phyloP scores from a whole-genome alignment of 37 sponge, comb jelly and placozoan species.

The Aplysina aerophoba region DNA sequence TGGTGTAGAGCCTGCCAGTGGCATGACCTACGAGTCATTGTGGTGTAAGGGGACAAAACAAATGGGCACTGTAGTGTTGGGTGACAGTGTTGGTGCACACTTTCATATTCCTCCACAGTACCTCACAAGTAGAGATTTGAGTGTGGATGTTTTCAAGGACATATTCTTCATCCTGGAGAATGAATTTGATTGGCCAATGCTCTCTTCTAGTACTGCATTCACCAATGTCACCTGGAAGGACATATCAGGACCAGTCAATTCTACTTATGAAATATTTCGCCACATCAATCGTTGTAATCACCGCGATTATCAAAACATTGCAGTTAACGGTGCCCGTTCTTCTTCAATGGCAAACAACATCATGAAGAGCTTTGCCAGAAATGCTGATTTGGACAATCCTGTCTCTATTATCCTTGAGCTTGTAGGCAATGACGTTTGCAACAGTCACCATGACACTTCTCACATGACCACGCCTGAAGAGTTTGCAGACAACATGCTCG shows the following conservation, averaged over 20 bases:
- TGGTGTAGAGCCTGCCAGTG: slow-evolving; percentile 68
- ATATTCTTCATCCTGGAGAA: slow-evolving; percentile 78
- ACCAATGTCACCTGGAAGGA: slow-evolving; percentile 66
- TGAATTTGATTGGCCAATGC: slow-evolving; percentile 96
- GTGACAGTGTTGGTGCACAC: slow-evolving; percentile 92
- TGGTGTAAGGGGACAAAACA: slow-evolving; percentile 79
- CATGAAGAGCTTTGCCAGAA: slow-evolving; percentile 63
- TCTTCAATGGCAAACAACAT: slow-evolving; percentile 63
- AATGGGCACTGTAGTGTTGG: slow-evolving; percentile 81
- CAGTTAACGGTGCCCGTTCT: slow-evolving; percentile 87
- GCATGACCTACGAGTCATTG: slow-evolving; percentile 78
- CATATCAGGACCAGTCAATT: slow-evolving; percentile 82
- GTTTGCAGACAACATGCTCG: slow-evolving; percentile 62
- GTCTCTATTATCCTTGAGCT: slow-evolving; percentile 70
- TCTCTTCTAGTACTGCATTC: slow-evolving; percentile 80
- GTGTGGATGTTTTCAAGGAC: slow-evolving; percentile 64
- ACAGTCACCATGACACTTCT: slow-evolving; percentile 65
- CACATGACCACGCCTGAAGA: slow-evolving; percentile 95
- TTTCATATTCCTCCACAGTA: slow-evolving; percentile 88
- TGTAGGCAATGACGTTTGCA: slow-evolving; percentile 93
- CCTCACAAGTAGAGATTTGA: slow-evolving; percentile 67
- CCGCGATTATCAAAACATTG: slow-evolving; percentile 93
- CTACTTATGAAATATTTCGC: slow-evolving; percentile 63
- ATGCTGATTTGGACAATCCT: slow-evolving; percentile 61
- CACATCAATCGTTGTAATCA: slow-evolving; percentile 86